Evolutionary conservation across 1,140 invertebrate genomes (phyloP), one percentile per base, ranked within the genome.

Genomic region (Zaprionus lachaisei): DNA sequence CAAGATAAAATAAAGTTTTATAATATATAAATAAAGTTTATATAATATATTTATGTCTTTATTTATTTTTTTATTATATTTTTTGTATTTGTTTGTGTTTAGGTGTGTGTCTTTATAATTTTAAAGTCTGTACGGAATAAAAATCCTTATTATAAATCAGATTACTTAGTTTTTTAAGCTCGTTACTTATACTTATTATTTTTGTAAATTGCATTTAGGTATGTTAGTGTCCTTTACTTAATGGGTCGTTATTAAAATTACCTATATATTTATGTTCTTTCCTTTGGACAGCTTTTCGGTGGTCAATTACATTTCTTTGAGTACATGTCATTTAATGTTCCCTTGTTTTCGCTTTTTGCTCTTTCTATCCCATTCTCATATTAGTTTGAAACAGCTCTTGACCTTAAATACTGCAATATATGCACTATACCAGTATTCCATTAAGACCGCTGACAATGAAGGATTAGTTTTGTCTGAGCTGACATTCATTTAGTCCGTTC

Each of bases 381-480:
- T 17, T 17, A n/a, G 5, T 41, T 41, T 15, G 38, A n/a, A n/a
- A 9, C 34, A 55, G 20, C 11, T 15, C 22, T 9, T 38, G 20
- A 11, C 41, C 41, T 31, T 28, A 3, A 44, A 44, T 9, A n/a
- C n/a, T 44, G n/a, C 57, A 7, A 51, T 47, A 37, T 68, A 15
- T 17, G n/a, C 41, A 28, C 14, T 56, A 1, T 31, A 17, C n/a
- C 14, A 28, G 62, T 34, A 71, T 61, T 62, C 78, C 72, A 81
- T 79, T 78, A 64, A 54, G 54, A 47, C 51, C 63, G 51, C 78
- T 79, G 84, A 87, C 84, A 89, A 81, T 89, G 81, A 89, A 61
- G 69, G 78, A 87, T 87, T 89, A 80, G 77, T 68, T 80, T 70
- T 56, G 76, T 78, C 84, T 60, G 71, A 63, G 63, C 38, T 31